These are phyloP conservation scores for Hydropsyche betteni DNA, from an alignment of 2,888 invertebrate genomes.

Conservation along the genomic window DNA sequence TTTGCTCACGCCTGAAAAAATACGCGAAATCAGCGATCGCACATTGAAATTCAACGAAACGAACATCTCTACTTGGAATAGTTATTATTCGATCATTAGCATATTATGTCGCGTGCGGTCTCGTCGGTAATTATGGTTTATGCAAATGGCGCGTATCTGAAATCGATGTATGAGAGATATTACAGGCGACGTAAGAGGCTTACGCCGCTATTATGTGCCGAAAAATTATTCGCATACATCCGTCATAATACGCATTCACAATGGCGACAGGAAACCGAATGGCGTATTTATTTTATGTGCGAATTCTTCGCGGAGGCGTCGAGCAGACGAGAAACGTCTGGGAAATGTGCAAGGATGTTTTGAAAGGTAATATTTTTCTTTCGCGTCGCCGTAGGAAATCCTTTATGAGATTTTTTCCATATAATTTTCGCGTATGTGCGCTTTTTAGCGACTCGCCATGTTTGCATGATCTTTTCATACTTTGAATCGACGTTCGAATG, in stretches of 20 bases:
- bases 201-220: too few relatives aligned
- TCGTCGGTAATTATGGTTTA: conserved; percentile 13
- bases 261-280: not conserved
- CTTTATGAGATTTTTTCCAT: conserved; percentile 8
- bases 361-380: conserved; percentile 29
- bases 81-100: conserved; percentile 3
- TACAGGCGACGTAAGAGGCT: not conserved
- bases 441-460: not conserved
- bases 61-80: not conserved
- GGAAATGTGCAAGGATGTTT: conserved; percentile 25
- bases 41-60: not conserved
- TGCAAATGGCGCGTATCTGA: not conserved
- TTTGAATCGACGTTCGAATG: not conserved
- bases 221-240: too few relatives aligned
- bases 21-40: not conserved
- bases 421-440: not conserved
- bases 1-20: too few relatives aligned
- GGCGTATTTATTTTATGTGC: not conserved
- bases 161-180: not conserved
- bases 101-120: not conserved
- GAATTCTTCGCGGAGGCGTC: not conserved
- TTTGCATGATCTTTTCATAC: conserved; percentile 8
- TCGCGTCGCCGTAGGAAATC: conserved; percentile 12
- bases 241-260: too few relatives aligned
- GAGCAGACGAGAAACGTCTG: not conserved